Evolutionary conservation across 2,797 vertebrate genomes (phyloP), one percentile per base, ranked within the genome.

Genomic region (Gephyroberyx darwinii): DNA sequence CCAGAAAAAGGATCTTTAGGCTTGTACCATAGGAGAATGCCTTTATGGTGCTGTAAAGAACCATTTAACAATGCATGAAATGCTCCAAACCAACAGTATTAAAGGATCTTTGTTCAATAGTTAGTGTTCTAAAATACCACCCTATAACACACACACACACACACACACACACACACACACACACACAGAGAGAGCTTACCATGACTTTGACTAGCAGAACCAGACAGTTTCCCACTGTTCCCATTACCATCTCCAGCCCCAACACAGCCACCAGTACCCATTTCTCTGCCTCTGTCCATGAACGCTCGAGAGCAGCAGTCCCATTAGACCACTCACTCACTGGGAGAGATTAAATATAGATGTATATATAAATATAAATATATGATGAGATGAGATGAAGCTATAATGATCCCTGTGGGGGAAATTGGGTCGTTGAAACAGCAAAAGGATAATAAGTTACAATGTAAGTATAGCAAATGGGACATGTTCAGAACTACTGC

Each of bases 131-230:
- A 26, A 26, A 26, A 26, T 26, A 35, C 2, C 33, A 35, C 4
- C 33, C 33, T 8, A 35, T 35, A 2, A 35, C 33, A 39, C 1
- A 39, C 10, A 39, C 37, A 35, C 39, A 41, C 33, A 7, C 6
- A 35, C 33, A 47, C 14, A 47, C 14, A 47, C 45, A 47, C 45
- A 47, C 14, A 65, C 31, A 64, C n/a, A 45, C 35, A 31, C 3
- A 55, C 52, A 67, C 8, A 43, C 10, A 56, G 8, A 67, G 9
- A 67, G 16, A 56, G 4, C 82, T 56, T 79, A 92, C 92, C 90
- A 77, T 84, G 59, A 86, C 67, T 89, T 94, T 93, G 61, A 93
- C 87, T n/a, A 91, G 67, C 22, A 94, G 80, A 67, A 91, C 84
- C 3, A 92, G 37, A 47, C 71, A 66, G 78, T 94, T 94, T 69